Evolutionary conservation across 2,113 vertebrate genomes (phyloP), one percentile per base, ranked within the genome.

Genomic region (Peromyscus maniculatus): DNA sequence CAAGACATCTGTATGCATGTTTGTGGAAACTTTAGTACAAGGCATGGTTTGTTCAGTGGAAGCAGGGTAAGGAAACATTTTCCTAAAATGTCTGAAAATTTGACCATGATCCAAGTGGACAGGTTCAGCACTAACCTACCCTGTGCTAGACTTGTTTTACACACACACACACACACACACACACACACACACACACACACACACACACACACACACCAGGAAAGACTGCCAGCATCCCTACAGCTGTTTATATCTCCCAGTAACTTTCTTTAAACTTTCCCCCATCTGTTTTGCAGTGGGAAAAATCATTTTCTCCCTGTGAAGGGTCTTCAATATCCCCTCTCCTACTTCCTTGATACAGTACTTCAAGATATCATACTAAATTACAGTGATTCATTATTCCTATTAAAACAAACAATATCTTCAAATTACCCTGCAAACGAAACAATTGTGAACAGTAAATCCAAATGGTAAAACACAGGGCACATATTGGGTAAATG

Each of bases 381-480:
- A 98, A 98, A 98, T 99, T 98, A 96, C 87, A 98, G 97, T 98
- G 98, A 99, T 99, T 98, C 98, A 99, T 99, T 99, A 98, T 98
- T 98, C 97, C 98, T 98, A 98, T 99, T 99, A 99, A 98, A 98
- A 98, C 97, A 98, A 98, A 99, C 98, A 98, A 98, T 98, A 98
- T 97, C 97, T 96, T 98, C 97, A 98, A 98, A 98, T 98, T 98
- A 98, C 98, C 97, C 93, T 5, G 98, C 97, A 98, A 98, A 98
- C 96, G 78, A 98, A 99, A 98, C 97, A 98, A 98, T 98, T 97
- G 97, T 95, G 98, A 98, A 98, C 97, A 98, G 98, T 98, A 99
- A 98, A 99, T 98, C 97, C 98, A 98, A 98, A 98, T 95, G 89
- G 97, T 97, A 98, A 98, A 98, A 97, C 97, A 97, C 13, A 10